Percentiles rank a stretch among this genome's conserved stretches.
These are phyloP conservation scores for Dendroctonus valens DNA, from an alignment of 1,140 invertebrate species.

Conservation along the genomic window DNA sequence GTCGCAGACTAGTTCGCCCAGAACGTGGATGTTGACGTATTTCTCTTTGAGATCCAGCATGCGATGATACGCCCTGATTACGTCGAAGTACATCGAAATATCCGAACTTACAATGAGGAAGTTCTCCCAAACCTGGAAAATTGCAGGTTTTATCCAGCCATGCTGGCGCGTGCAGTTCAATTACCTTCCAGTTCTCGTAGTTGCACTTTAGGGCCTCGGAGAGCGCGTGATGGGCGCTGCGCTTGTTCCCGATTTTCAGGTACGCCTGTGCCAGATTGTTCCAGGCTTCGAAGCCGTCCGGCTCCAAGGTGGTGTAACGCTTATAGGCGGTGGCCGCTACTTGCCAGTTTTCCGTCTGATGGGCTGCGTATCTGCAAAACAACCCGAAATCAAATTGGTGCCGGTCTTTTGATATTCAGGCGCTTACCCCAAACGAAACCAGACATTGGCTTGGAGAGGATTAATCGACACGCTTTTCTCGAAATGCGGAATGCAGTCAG, in stretches of 20 bases:
- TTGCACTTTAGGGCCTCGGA: conserved; percentile 91
- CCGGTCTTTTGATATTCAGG: neutral
- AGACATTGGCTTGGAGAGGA: conserved; percentile 77
- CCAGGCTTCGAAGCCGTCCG: conserved; percentile 93
- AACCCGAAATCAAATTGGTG: neutral
- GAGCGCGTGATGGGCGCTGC: conserved; percentile 76
- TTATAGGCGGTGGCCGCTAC: conserved; percentile 81
- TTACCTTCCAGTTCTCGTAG: conserved; percentile 86
- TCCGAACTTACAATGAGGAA: conserved; percentile 70
- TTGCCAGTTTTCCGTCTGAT: conserved; percentile 79
- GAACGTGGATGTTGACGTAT: conserved; percentile 75
- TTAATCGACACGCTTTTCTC: conserved; percentile 81
- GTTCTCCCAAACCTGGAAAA: conserved; percentile 5
- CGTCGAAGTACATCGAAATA: conserved; percentile 71
- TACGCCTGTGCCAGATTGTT: conserved; percentile 95
- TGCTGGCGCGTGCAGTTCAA: neutral
- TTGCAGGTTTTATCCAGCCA: neutral
- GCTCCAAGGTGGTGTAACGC: conserved; percentile 81
- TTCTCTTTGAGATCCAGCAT: conserved; percentile 80
- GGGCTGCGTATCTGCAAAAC: conserved; percentile 63
- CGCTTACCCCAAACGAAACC: conserved; percentile 72
- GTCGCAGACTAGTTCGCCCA: conserved; percentile 72
- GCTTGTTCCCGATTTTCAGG: conserved; percentile 82
- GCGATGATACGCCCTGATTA: conserved; percentile 80
- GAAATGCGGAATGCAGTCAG: conserved; percentile 74